Base-by-base conservation (phyloP, 2,888 invertebrate genomes). In the Boloria euphrosyne region DNA sequence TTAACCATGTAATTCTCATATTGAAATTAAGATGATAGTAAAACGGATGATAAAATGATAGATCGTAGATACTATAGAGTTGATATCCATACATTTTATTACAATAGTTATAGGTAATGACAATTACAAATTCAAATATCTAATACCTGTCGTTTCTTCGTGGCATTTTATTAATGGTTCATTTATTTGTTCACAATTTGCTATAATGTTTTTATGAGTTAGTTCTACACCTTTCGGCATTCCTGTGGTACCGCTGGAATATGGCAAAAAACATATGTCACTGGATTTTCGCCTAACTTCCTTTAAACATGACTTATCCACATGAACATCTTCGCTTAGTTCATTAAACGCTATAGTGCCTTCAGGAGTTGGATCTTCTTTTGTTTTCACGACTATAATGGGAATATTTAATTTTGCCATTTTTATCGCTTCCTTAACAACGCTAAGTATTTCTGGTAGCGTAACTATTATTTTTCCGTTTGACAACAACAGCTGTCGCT, bases 181-280 rank as follows among this genome's bases (percentile, higher is more conserved):
- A 67, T 83, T 86, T 46, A 90, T 75, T 71, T 92, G 92, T 68
- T 86, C 78, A 65, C 87, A 82, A 74, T 95, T 94, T 0, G 93
- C 80, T 13, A 94, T 79, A 10, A 95, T 77, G 80, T 94, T 94
- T 58, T 77, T 86, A 82, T 96, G 95, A 0, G 95, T 93, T 0
- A 96, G 77, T 76, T 94, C 93, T 0, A 96, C 96, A 3, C 96
- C 96, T 89, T 97, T 97, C 0, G 96, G 95, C 60, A 96, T 72
- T 0, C 98, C 98, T 0, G 97, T 97, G 0, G 98, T 98, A 0
- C 97, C 97, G 78, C 97, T 97, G 0, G 97, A 97, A 87, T 96
- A 97, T 0, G 97, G 97, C 68, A 97, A 76, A 43, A 96, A 89
- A 4, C 94, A 93, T 13, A 95, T 83, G 76, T 96, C 96, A 27